Conservation (phyloP, 2,113 vertebrate genomes). For the Cyprinodon tularosa region DNA sequence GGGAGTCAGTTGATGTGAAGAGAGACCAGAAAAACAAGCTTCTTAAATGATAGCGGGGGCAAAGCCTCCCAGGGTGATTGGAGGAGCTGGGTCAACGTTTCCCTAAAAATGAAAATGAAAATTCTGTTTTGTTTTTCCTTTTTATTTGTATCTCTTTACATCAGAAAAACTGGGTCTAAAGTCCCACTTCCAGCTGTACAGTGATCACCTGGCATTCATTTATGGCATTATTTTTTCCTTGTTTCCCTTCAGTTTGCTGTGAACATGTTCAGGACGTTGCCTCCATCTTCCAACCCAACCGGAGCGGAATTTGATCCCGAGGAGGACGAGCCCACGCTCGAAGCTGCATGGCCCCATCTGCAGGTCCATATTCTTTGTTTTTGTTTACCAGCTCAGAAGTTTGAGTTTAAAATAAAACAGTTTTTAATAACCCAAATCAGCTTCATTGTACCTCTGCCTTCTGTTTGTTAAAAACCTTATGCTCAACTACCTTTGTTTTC, state of each 20-base stretch:
- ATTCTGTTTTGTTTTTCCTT: not conserved
- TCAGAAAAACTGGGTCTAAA: not conserved
- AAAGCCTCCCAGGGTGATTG: constrained; percentile 36
- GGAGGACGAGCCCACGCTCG: constrained; percentile 95
- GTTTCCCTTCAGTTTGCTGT: constrained; percentile 87
- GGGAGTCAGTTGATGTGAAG: constrained; percentile 71
- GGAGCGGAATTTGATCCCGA: constrained; percentile 98
- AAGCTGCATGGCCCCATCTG: constrained; percentile 97
- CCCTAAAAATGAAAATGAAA: constrained; percentile 8
- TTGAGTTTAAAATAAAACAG: not conserved
- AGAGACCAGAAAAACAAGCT: constrained; percentile 62
- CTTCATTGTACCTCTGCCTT: not conserved
- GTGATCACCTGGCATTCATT: not conserved
- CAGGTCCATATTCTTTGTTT: constrained; percentile 77
- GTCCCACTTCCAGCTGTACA: not conserved
- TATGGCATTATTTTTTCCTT: not conserved
- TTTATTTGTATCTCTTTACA: not conserved
- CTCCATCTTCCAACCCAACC: constrained; percentile 96
- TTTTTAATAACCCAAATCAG: not conserved
- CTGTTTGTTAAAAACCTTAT: not conserved
- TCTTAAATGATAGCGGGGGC: constrained; percentile 56
- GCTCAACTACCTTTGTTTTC: not conserved
- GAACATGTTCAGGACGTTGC: constrained; percentile 97
- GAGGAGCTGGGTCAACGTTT: constrained; percentile 38
- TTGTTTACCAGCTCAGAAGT: not conserved